Evolutionary conservation across 2,888 invertebrate genomes (phyloP), one percentile per base, ranked within the genome.

Genomic region (Chesias legatella): DNA sequence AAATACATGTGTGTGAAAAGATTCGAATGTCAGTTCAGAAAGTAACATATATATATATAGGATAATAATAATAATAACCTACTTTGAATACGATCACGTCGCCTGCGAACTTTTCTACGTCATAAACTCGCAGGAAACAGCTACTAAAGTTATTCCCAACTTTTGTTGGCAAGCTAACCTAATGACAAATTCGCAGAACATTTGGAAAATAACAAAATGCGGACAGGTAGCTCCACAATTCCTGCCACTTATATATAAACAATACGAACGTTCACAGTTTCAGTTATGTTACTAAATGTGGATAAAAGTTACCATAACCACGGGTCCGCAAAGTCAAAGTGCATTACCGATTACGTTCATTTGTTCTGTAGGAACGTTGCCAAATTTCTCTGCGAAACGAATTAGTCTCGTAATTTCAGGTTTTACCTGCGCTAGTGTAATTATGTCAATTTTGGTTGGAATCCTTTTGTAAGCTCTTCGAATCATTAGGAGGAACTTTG

Each of bases 221-320:
- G 26, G 32, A 32, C 26, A 21, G 25, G 11, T 13, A 32, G 32
- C 25, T 33, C 17, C 7, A 6, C 11, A 40, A 44, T 29, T 33
- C 32, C 28, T 22, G 43, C n/a, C 36, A 44, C 47, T 50, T 39
- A 51, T 43, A 51, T 43, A 59, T 53, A 59, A 65, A 67, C 63
- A 67, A 60, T 50, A 21, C 28, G 33, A 67, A 60, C 60, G 57
- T 66, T 66, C 67, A 67, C 67, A 59, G 67, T 68, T 71, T 71
- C 67, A 71, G 70, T 72, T 67, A 21, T 67, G 70, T 55, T 69
- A 64, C 58, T 51, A n/a, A n/a, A 57, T 58, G 58, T 58, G 56
- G 62, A 61, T 66, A 64, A 65, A 60, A 60, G 58, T 38, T 45
- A 57, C 69, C 69, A 61, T 68, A 63, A 67, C 67, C 64, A 66